Evolutionary conservation across 2,797 vertebrate species (phyloP).

Genomic region (Furcifer pardalis): DNA sequence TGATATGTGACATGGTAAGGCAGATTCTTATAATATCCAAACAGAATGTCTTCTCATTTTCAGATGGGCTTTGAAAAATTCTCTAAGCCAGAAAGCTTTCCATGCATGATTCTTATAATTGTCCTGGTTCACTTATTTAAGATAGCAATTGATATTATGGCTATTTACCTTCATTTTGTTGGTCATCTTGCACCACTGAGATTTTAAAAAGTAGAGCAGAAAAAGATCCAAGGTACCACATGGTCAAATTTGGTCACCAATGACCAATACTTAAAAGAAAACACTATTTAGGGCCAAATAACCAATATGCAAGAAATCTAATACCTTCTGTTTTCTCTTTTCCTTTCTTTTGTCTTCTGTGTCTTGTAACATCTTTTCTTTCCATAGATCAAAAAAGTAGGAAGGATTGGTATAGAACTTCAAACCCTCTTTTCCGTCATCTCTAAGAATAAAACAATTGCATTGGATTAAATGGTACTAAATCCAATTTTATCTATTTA

Average conservation of each 20-base stretch:
- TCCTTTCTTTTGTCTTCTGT: constrained; percentile 98
- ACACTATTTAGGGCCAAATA: constrained; percentile 7
- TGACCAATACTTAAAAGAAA: neutral
- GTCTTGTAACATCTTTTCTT: constrained; percentile 98
- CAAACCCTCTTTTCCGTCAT: constrained; percentile 94
- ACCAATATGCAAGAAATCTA: constrained; percentile 38
- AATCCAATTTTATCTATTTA: constrained; percentile 10
- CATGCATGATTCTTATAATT: neutral
- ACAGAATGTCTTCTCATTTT: neutral
- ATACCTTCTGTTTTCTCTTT: constrained; percentile 96
- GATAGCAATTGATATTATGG: neutral
- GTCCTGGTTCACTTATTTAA: neutral
- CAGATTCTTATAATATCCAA: neutral
- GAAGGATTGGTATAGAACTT: constrained; percentile 99
- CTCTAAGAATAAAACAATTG: constrained; percentile 77
- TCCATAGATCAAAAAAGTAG: constrained; percentile 98
- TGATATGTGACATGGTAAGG: neutral
- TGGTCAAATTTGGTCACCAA: too few species aligned
- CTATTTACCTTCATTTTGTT: neutral
- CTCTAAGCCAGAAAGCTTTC: neutral
- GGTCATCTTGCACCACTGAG: too few species aligned
- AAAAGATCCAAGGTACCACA: too few species aligned
- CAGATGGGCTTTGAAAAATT: neutral
- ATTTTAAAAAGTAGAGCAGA: too few species aligned
- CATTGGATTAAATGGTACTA: constrained; percentile 17